phyloP scores from a whole-genome alignment of 1,140 invertebrate genomes.

The Holotrichia oblita region DNA sequence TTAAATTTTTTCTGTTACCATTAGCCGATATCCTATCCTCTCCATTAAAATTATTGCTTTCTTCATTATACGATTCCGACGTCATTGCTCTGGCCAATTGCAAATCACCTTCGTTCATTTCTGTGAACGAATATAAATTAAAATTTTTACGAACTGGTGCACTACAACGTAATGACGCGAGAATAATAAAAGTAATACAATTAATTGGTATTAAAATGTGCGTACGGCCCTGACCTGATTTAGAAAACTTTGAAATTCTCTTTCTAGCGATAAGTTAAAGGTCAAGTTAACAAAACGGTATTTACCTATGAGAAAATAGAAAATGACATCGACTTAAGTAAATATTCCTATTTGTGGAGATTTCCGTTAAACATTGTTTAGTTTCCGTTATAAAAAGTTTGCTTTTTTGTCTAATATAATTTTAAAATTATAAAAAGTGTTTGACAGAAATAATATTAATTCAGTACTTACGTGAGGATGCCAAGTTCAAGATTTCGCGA shows the following conservation, averaged over 20 bases:
- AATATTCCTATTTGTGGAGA: not conserved
- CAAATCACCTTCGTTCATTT: constrained; percentile 74
- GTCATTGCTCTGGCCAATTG: constrained; percentile 67
- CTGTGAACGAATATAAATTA: not conserved
- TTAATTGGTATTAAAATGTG: constrained; percentile 15
- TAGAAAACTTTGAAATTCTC: constrained; percentile 30
- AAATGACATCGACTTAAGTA: not conserved
- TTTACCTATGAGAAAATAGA: not conserved
- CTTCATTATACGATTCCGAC: not conserved
- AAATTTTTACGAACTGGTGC: not conserved
- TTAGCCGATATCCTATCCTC: not conserved
- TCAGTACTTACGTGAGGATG: not conserved
- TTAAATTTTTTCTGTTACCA: not conserved
- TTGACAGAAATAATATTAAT: not conserved
- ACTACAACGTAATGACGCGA: not conserved
- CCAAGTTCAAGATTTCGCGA: not conserved
- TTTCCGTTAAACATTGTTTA: not conserved
- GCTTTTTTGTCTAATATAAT: not conserved
- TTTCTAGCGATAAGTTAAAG: constrained; percentile 25
- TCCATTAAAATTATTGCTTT: not conserved
- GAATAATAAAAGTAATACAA: constrained; percentile 2
- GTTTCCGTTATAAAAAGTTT: not conserved
- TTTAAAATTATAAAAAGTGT: not conserved
- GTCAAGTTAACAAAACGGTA: constrained; percentile 31
- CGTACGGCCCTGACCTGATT: constrained; percentile 24